Conservation (phyloP, 2,888 invertebrate species). For the Tipula lateralis region DNA sequence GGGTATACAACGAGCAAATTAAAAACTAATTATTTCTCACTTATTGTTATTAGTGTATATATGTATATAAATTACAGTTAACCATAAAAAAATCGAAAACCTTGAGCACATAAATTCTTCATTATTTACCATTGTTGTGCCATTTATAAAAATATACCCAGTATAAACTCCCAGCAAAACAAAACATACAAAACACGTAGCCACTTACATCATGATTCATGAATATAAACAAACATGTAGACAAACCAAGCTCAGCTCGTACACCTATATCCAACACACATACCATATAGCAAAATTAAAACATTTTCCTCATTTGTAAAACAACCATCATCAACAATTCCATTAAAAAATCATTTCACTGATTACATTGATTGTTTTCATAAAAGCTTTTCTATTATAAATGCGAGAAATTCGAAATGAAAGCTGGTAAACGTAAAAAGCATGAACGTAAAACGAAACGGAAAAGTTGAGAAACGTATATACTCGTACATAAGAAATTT, state of each 20-base stretch:
- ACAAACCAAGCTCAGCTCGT: not conserved
- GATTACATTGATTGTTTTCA: constrained; percentile 13
- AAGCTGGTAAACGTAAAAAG: not conserved
- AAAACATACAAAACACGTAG: not conserved
- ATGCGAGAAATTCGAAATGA: not conserved
- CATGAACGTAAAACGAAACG: not conserved
- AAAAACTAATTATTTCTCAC: not conserved
- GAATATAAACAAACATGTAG: not conserved
- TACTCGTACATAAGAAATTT: not conserved
- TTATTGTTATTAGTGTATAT: not conserved
- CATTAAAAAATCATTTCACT: constrained; percentile 11
- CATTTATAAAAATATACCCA: not conserved
- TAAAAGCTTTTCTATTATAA: constrained; percentile 24
- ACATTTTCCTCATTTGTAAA: not conserved
- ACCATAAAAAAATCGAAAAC: not conserved
- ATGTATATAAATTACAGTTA: not conserved
- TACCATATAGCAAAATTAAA: not conserved
- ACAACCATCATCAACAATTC: constrained; percentile 16
- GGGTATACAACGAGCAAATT: not conserved
- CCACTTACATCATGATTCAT: not conserved
- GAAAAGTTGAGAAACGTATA: not conserved
- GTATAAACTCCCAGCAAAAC: not conserved
- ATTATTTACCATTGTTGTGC: not conserved
- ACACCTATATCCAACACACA: not conserved
- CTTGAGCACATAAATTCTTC: not conserved